A percentile compares a stretch with the other conserved stretches of the same genome.
Evolutionary conservation across 2,113 vertebrate genomes (phyloP).

Genomic region (Chionodraco myersi): DNA sequence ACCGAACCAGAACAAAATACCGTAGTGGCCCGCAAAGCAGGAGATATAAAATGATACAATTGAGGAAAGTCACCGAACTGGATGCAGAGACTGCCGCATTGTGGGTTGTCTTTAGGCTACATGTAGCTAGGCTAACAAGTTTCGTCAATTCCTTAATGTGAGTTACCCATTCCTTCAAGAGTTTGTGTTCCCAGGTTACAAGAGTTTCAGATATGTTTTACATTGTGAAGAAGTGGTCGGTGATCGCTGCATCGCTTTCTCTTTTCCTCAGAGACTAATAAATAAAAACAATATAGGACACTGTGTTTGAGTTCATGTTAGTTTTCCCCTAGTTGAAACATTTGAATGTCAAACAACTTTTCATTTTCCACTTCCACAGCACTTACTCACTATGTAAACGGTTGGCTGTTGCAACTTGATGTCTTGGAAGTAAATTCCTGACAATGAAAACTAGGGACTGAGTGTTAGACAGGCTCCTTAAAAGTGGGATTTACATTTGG

Average conservation of each 20-base stretch:
- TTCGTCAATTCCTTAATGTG: neutral
- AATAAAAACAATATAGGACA: no score
- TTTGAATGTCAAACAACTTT: no score
- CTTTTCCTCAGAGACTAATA: no score
- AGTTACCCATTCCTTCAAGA: no score
- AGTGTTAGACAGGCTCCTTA: neutral
- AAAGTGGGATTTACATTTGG: no score
- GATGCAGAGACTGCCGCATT: neutral
- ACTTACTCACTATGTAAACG: neutral
- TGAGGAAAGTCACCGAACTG: neutral
- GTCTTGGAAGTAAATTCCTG: neutral
- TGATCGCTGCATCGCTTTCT: no score
- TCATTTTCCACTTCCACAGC: no score
- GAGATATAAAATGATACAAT: neutral
- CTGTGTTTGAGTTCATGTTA: no score
- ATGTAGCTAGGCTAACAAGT: neutral
- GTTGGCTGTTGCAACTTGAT: neutral
- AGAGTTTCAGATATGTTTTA: no score
- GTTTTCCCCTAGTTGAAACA: no score
- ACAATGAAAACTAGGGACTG: neutral
- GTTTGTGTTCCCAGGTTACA: no score
- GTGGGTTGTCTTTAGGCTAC: neutral
- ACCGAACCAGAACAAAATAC: neutral
- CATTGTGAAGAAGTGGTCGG: no score
- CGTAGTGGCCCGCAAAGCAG: neutral